Base-by-base conservation (phyloP, 2,888 invertebrate species). In the Pollenia griseotomentosa region DNA sequence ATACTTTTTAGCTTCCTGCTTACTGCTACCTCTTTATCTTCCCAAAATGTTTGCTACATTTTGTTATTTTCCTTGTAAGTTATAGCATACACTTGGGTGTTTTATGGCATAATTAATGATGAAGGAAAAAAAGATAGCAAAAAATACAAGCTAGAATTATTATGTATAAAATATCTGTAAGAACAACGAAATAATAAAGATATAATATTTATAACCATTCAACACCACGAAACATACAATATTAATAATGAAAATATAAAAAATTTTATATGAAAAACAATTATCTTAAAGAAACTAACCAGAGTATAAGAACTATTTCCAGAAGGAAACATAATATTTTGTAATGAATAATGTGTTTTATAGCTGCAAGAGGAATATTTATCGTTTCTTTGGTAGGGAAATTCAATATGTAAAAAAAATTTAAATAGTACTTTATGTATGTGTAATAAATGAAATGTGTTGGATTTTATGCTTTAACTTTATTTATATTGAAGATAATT, bases 51-150 rank as follows among this genome's bases (percentile, higher is more conserved):
- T 46, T 70, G 23, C 48, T 48, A 9, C 1, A 40, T 79, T 19
- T n/a, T 61, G n/a, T 23, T 66, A 12, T 40, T 59, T 44, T 48
- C 55, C 9, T 53, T 59, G 7, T 44, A 44, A 44, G 6, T 23
- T 23, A 8, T 40, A 65, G 53, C 1, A 65, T 63, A 74, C 19
- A 53, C 63, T 63, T 46, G 80, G 85, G 75, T 70, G 63, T 85
- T 77, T 80, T 75, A 57, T 81, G 53, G 11, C 74, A 80, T 80
- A 80, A 81, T 85, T 85, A 85, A 85, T 85, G 75, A 70, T 74
- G 23, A 10, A n/a, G 44, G 40, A 42, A 53, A 53, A 16, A 16
- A 33, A 33, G 11, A 14, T 42, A 19, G 33, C 42, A 42, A 23
- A 53, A 63, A 10, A 12, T 48, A 19, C 16, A 19, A n/a, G 16